Percentiles rank a stretch among this genome's conserved stretches.
phyloP scores from a whole-genome alignment of 2,888 invertebrate genomes.

The Xestia sexstrigata region DNA sequence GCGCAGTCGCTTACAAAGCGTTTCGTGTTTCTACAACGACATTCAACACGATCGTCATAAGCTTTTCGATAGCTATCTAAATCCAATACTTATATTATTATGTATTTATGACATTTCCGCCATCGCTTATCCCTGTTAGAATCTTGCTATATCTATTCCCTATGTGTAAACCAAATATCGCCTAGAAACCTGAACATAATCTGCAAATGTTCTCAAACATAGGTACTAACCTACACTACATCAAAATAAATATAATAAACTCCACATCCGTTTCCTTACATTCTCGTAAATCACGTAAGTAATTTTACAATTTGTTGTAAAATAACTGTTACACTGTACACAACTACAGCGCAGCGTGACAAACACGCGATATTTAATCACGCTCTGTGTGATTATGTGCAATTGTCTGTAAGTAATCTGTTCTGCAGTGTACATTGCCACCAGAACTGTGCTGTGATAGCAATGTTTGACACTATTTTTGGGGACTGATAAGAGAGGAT shows the following conservation, averaged over 20 bases:
- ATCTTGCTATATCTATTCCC: not conserved
- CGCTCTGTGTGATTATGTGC: conserved; percentile 30
- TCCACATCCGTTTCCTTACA: conserved; percentile 27
- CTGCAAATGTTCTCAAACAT: not conserved
- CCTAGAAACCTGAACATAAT: not conserved
- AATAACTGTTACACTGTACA: conserved; percentile 34
- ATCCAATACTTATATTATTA: not conserved
- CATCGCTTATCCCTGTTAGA: not conserved
- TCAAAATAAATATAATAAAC: not conserved
- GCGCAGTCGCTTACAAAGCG: not conserved
- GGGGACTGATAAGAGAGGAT: conserved; percentile 41
- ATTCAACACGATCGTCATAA: not conserved
- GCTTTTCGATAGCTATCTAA: not conserved
- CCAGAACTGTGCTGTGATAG: conserved; percentile 28
- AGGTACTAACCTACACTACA: not conserved
- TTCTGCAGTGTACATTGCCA: conserved; percentile 18
- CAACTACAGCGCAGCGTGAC: conserved; percentile 25
- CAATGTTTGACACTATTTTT: conserved; percentile 53
- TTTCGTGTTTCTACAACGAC: not conserved
- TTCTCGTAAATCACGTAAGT: conserved; percentile 36
- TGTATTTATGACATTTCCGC: not conserved
- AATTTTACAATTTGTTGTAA: conserved; percentile 44
- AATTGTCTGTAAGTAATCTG: conserved; percentile 40
- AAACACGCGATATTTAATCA: conserved; percentile 42
- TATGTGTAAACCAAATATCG: not conserved